Base-by-base conservation (phyloP, 1,140 invertebrate species). In the Cherax quadricarinatus region DNA sequence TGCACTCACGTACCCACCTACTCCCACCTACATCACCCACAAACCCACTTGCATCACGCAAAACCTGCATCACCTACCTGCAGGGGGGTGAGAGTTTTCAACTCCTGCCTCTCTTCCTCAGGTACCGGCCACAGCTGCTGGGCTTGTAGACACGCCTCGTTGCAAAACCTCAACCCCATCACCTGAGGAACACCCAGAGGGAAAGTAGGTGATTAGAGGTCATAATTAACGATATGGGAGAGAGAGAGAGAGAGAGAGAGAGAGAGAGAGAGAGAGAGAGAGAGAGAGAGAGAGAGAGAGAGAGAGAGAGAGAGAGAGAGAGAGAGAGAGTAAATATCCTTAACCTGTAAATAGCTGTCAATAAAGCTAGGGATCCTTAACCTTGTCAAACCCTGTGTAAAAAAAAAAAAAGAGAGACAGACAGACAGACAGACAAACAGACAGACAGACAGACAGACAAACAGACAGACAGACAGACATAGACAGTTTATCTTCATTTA, bases 121-220 rank as follows among this genome's bases (percentile, higher is more conserved):
- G 96, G 96, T 0, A 95, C 95, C 30, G 99, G 99, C 95, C 97
- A 98, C 48, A 99, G 96, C 95, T 98, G 97, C 94, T 97, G 97
- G 0, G 98, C 98, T 3, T 97, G 97, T 81, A 99, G 96, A 94
- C 97, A 99, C 5, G 99, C 96, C 95, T 99, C 99, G 95, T 99
- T 99, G 94, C 99, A 97, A 96, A 99, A 99, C 93, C 98, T 99
- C 60, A 99, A 95, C 0, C 99, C 99, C 96, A 99, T 98, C 80
- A 94, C 92, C 92, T 93, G 85, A 18, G 57, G 81, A 41, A 41
- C 30, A 41, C 30, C 30, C 6, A 30, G 53, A 57, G n/a, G 81
- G 1, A 1, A 24, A 57, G 9, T 57, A 14, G 6, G 62, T 66
- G 14, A 66, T 66, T 66, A 66, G 62, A 18, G 5, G 0, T 18